Conservation (phyloP, 53 echinoderm and acorn worm genomes). For the Pentamera pediparva region DNA sequence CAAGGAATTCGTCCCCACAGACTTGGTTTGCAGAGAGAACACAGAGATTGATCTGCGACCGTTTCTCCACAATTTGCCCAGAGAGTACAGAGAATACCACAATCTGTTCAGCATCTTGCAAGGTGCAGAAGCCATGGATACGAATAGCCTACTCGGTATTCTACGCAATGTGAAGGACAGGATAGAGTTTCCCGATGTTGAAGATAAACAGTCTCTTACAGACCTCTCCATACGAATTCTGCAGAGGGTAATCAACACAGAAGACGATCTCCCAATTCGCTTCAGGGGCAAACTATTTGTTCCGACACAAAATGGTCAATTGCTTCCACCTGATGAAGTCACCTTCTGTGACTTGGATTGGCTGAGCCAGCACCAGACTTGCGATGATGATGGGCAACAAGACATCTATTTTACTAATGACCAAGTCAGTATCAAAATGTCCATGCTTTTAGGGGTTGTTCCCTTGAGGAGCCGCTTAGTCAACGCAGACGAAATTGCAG, state of each 20-base stretch:
- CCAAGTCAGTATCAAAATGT: constrained; percentile 9
- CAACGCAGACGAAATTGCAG: constrained; percentile 29
- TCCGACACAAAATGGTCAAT: constrained; percentile 9
- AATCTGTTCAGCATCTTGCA: no score
- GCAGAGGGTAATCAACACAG: not conserved
- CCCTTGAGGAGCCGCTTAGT: constrained; percentile 33
- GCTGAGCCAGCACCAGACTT: not conserved
- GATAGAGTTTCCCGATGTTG: not conserved
- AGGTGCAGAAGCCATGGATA: not conserved
- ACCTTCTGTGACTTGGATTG: constrained; percentile 36
- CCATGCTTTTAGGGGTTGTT: constrained; percentile 8
- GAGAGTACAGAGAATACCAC: constrained; percentile 19
- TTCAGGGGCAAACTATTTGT: not conserved
- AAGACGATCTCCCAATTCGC: not conserved
- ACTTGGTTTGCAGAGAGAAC: not conserved
- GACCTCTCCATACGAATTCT: not conserved
- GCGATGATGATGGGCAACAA: constrained; percentile 19
- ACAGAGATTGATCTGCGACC: constrained; percentile 14
- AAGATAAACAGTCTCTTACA: no score
- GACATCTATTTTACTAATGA: constrained; percentile 28
- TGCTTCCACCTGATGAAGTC: not conserved
- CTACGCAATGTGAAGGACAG: not conserved
- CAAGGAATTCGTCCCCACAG: not conserved
- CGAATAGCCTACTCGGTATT: not conserved
- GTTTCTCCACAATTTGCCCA: constrained; percentile 12